Conservation (phyloP, 1,140 invertebrate genomes). For the Lasioglossum baleicum region DNA sequence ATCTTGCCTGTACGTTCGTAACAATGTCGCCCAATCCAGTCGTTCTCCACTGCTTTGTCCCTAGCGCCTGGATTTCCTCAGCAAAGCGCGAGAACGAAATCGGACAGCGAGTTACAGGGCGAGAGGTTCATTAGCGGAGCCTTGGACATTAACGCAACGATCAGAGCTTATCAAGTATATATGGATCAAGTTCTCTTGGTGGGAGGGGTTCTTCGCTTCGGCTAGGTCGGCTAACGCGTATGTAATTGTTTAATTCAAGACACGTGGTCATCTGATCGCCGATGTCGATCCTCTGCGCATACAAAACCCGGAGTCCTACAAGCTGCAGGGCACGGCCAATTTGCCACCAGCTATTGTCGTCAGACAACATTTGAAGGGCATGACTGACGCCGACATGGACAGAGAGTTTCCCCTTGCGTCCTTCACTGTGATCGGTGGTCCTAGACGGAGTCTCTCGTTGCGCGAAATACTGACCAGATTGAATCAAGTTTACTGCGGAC, state of each 20-base stretch:
- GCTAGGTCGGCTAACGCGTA: background rate
- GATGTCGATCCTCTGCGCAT: slow-evolving; percentile 87
- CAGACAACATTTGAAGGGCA: slow-evolving; percentile 73
- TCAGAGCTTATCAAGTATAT: slow-evolving; percentile 69
- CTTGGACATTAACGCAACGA: slow-evolving; percentile 64
- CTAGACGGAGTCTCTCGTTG: slow-evolving; percentile 80
- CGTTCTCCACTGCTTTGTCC: background rate
- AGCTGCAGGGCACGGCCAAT: slow-evolving; percentile 69
- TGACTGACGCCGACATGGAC: slow-evolving; percentile 85
- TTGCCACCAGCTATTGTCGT: slow-evolving; percentile 69
- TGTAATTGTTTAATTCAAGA: slow-evolving; percentile 74
- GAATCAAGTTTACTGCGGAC: slow-evolving; percentile 85
- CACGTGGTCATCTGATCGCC: slow-evolving; percentile 90
- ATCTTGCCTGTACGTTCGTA: background rate
- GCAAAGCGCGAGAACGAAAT: slow-evolving; percentile 1
- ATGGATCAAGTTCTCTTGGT: background rate
- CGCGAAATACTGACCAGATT: slow-evolving; percentile 89
- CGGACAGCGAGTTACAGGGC: slow-evolving; percentile 45
- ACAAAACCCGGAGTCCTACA: slow-evolving; percentile 72
- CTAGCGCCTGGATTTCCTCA: background rate
- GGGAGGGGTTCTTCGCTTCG: background rate
- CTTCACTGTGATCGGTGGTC: slow-evolving; percentile 86
- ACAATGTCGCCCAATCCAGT: background rate
- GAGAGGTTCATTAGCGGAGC: slow-evolving; percentile 43
- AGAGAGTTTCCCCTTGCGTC: slow-evolving; percentile 84